Base-by-base conservation (phyloP, 2,888 invertebrate genomes). In the Exocentrus adspersus region DNA sequence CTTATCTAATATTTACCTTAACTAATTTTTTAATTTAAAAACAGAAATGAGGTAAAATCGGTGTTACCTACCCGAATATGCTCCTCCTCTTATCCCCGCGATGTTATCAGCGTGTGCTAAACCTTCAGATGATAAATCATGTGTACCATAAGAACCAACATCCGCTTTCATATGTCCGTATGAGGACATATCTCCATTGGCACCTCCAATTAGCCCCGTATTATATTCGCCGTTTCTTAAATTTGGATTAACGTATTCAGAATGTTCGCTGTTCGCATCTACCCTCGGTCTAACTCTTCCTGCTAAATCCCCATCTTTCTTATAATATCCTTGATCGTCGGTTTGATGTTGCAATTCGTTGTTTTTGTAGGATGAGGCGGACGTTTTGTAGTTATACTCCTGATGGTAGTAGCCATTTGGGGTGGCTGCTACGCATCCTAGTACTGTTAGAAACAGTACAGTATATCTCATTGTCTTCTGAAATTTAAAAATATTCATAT, bases 341-440 rank as follows among this genome's bases (percentile, higher is more conserved):
- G 79, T 79, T 70, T 80, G 77, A 58, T 80, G 80, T 71, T 83
- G 81, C 5, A 83, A 66, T 65, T 83, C 81, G 68, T 82, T 81
- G 69, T 83, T 82, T 62, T 75, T 77, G 65, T 73, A 83, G 0
- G 80, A 77, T 1, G 81, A 75, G 2, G 81, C 74, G 5, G 80
- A 79, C n/a, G 78, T 78, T 65, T 79, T 77, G 72, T 80, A 83
- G 67, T 81, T 79, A 70, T 80, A 82, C 68, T 82, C 78, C 71
- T 82, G 79, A 53, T 80, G 81, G 66, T 77, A 82, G 65, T 75
- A 77, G 2, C 82, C 82, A 21, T 76, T 79, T 9, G 81, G 81
- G 30, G 69, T 69, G 1, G 77, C 75, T 1, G 68, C 48, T 9
- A 60, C 54, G 32, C 52, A 65, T 24, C 71, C 69, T 51, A 71